Base-by-base conservation (phyloP, 2,888 invertebrate species). In the Xanthorhoe designata region DNA sequence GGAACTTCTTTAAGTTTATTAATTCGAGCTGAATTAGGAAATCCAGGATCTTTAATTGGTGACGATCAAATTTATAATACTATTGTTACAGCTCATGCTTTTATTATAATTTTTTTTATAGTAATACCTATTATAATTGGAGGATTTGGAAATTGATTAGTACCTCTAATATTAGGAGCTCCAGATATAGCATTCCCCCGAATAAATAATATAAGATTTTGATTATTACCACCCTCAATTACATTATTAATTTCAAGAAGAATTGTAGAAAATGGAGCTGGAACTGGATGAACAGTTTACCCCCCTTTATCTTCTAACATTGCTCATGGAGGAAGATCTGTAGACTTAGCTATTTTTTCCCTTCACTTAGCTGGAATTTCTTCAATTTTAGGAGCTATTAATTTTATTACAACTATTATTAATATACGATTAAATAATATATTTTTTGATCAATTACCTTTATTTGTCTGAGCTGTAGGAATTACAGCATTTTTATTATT, bases 181-280 rank as follows among this genome's bases (percentile, higher is more conserved):
- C 96, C 96, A 2, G 97, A 97, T 94, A 97, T 97, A 94, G 96
- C 96, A 9, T 97, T 97, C 60, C 97, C 97, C 0, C 96, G 96
- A 82, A 94, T 97, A 94, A 97, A 97, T 95, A 97, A 97, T 93
- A 95, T 97, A 95, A 97, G 96, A 85, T 97, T 97, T 93, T 97
- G 97, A 94, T 72, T 97, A 62, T 72, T 97, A n/a, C 96, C 96
- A 0, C 96, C 96, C 0, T 95, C 96, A 9, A 77, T 97, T 77
- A 91, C 94, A n/a, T 74, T 97, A 53, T 79, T 97, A 84, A 84
- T 96, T 79, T 88, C 93, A 61, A 95, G 96, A 77, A 94, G 94
- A 78, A 88, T 96, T 78, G 94, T 95, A 68, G 96, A 96, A 94
- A 94, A 90, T 75, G 96, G 96, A 62, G 95, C 95, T 57, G 97